phyloP scores from a whole-genome alignment of 2,888 invertebrate species.

The Caenorhabditis imperialis region DNA sequence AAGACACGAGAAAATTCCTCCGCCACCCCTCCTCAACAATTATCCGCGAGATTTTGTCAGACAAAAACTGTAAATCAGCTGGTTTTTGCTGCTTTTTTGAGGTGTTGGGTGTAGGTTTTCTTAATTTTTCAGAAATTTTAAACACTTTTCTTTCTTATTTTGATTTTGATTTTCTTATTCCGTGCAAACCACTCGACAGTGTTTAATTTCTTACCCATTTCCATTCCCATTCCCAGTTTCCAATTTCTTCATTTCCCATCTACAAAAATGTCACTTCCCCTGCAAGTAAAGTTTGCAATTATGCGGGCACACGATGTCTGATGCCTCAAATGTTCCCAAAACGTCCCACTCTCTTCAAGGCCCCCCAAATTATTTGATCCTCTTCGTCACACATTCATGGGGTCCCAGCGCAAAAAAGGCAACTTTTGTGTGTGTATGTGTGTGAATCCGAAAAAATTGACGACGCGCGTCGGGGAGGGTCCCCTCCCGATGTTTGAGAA shows the following conservation, averaged over 20 bases:
- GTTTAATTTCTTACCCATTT: too few relatives aligned
- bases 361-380: conserved; percentile 50
- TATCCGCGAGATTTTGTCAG: too few relatives aligned
- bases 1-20: conserved; percentile 14
- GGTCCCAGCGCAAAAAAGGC: conserved; percentile 30
- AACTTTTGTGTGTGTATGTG: conserved; percentile 31
- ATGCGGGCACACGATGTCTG: conserved; percentile 41
- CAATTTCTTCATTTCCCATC: too few relatives aligned
- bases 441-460: conserved; percentile 42
- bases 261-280: too few relatives aligned
- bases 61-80: too few relatives aligned
- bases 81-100: conserved; percentile 1
- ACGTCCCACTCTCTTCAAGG: conserved; percentile 40
- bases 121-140: too few relatives aligned
- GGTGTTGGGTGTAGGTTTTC: background rate
- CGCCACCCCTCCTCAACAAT: conserved; percentile 4
- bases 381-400: conserved; percentile 49
- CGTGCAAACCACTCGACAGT: too few relatives aligned
- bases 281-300: conserved; percentile 35
- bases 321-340: conserved; percentile 47
- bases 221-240: too few relatives aligned
- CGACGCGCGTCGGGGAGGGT: conserved; percentile 19
- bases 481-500: conserved; percentile 39
- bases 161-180: too few relatives aligned
- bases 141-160: too few relatives aligned